A percentile compares a stretch with the other conserved stretches of the same genome.
Evolutionary conservation across 2,888 invertebrate species (phyloP).

Genomic region (Agrotis puta): DNA sequence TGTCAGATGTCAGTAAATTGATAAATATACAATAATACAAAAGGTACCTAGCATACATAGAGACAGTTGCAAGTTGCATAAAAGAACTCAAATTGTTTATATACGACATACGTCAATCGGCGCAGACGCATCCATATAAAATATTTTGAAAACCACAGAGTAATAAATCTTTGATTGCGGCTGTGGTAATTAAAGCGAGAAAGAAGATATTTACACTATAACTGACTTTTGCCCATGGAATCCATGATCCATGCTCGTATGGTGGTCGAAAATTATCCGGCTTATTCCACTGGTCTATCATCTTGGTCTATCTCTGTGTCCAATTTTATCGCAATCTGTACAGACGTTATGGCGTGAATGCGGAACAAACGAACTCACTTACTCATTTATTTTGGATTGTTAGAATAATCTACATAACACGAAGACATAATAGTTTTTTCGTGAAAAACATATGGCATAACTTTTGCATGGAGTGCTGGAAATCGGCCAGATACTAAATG

Average conservation of each 20-base stretch:
- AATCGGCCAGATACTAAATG: constrained; percentile 38
- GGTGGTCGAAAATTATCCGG: no score
- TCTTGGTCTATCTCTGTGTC: background rate
- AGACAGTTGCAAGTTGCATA: background rate
- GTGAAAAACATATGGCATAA: constrained; percentile 26
- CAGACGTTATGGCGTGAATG: no score
- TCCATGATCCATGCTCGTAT: no score
- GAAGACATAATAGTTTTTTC: constrained; percentile 15
- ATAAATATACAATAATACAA: background rate
- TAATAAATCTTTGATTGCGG: constrained; percentile 49
- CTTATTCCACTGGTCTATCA: no score
- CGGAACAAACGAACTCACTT: background rate
- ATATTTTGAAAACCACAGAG: constrained; percentile 35
- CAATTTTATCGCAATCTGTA: background rate
- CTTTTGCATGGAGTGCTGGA: constrained; percentile 35
- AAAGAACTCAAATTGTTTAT: background rate
- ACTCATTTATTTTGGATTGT: background rate
- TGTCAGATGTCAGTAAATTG: no score
- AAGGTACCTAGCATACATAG: background rate
- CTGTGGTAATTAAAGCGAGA: constrained; percentile 14
- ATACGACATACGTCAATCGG: constrained; percentile 34
- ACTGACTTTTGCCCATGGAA: background rate
- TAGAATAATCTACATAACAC: background rate
- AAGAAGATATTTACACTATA: constrained; percentile 3
- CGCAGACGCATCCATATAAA: constrained; percentile 25